Percentiles rank a stretch among this genome's conserved stretches.
These are phyloP conservation scores for Prinia subflava DNA, from an alignment of 2,113 vertebrate species.

Conservation along the genomic window DNA sequence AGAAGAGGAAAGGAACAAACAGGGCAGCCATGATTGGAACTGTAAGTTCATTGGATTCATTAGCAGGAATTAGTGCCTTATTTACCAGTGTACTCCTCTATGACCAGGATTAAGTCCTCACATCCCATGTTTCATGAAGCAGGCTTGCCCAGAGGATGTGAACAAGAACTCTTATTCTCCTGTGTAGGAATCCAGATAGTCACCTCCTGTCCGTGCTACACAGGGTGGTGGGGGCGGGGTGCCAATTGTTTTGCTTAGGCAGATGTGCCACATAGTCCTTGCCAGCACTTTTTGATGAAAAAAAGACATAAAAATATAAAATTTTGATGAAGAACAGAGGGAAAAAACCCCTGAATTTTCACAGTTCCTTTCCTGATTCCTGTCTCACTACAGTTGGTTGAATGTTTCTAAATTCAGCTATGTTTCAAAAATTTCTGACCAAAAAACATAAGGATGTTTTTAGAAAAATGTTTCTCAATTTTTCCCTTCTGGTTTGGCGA, in stretches of 20 bases:
- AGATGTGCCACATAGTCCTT: background rate
- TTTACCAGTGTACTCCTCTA: background rate
- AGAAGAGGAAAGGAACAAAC: background rate
- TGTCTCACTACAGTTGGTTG: background rate
- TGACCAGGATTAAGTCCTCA: background rate
- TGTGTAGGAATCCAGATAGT: background rate
- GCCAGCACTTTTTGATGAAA: background rate
- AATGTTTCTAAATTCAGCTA: slow-evolving; percentile 54
- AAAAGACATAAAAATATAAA: background rate
- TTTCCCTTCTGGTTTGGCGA: slow-evolving; percentile 59
- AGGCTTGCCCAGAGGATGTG: background rate
- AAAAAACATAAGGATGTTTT: slow-evolving; percentile 25
- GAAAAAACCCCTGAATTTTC: background rate
- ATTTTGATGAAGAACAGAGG: background rate
- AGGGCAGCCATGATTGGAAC: fast-evolving
- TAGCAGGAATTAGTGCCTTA: background rate
- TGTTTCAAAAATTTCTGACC: background rate
- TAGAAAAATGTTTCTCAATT: background rate
- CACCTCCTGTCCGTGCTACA: fast-evolving
- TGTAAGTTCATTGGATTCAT: fast-evolving
- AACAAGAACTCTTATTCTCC: background rate
- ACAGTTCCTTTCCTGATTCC: background rate
- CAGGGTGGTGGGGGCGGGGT: background rate
- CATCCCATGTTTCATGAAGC: background rate
- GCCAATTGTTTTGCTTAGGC: background rate